Evolutionary conservation across 2,888 invertebrate genomes (phyloP).

Genomic region (Sesia apiformis): DNA sequence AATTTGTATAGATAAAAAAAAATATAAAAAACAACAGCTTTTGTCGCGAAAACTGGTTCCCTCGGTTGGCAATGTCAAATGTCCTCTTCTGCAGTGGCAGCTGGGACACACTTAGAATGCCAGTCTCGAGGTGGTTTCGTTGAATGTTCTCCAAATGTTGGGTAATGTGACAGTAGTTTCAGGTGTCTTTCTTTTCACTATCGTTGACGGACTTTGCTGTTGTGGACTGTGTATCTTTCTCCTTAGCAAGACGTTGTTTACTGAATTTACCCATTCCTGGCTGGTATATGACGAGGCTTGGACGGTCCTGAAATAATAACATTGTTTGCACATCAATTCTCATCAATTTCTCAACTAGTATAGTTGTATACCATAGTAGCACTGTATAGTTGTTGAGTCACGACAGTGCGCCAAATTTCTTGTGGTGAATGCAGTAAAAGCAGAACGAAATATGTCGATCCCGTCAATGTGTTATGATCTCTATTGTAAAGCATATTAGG

Average conservation of each 20-base stretch:
- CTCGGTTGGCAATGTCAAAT: constrained; percentile 54
- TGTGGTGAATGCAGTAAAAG: too few species aligned
- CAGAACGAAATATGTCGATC: too few species aligned
- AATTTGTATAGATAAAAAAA: constrained; percentile 43
- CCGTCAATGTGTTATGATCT: too few species aligned
- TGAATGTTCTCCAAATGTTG: constrained; percentile 66
- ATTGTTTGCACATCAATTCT: neutral
- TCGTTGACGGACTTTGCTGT: constrained; percentile 46
- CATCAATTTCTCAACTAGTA: too few species aligned
- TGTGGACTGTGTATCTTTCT: constrained; percentile 43
- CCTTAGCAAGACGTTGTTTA: constrained; percentile 76
- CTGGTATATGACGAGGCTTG: constrained; percentile 91
- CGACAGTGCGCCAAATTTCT: too few species aligned
- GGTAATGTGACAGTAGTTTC: constrained; percentile 38
- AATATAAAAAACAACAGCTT: constrained; percentile 46
- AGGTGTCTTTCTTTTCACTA: constrained; percentile 70
- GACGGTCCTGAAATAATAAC: constrained; percentile 80
- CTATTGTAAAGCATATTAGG: too few species aligned
- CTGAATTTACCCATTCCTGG: constrained; percentile 90
- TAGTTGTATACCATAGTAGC: too few species aligned
- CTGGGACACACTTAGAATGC: constrained; percentile 51
- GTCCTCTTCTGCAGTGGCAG: constrained; percentile 47
- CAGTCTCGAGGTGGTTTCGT: constrained; percentile 65
- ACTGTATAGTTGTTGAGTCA: too few species aligned
- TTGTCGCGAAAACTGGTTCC: constrained; percentile 49